Base-by-base conservation (phyloP, 1,140 invertebrate genomes). In the Ceratina australensis region DNA sequence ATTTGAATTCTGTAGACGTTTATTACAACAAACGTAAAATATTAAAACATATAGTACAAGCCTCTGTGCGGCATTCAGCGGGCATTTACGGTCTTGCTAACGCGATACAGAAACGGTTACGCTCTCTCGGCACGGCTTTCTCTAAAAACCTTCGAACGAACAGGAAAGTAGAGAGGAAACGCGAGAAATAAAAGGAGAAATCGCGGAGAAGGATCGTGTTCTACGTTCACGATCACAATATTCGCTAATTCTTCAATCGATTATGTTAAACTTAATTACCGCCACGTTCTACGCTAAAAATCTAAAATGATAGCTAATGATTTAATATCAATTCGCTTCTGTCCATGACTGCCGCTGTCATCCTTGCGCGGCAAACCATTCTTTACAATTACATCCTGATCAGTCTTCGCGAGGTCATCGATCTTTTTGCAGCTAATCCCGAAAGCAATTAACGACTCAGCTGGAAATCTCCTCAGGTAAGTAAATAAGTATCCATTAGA, bases 361-460 rank as follows among this genome's bases (percentile, higher is more conserved):
- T 83, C 66, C 74, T 80, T 79, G 33, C 74, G 49, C 33, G 50
- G 69, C 78, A 84, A 73, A 72, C 78, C 78, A 84, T 83, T 78
- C 57, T 69, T 84, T 66, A 83, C 74, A 84, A 84, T 84, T 84
- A 84, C 82, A 84, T 73, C 78, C 81, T 83, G 81, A 84, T 84
- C 82, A 78, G 83, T 84, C 60, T 61, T 54, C 12, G 54, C 68
- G 12, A 49, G 18, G 24, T 54, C 42, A 52, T 76, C 56, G 67
- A 83, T 84, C 54, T 67, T 76, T 49, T 57, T 22, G 33, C 33
- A 42, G 33, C 33, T 42, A 10, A 42, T 42, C 33, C 10, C 33
- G 5, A 33, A 33, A 33, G 5, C 50, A 26, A 16, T 61, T 28
- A 28, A 68, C 68, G 59, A 71, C 49, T 13, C 67, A 4, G 47